Base-by-base conservation (phyloP, 2,797 vertebrate species). In the Enteromius mattozi region DNA sequence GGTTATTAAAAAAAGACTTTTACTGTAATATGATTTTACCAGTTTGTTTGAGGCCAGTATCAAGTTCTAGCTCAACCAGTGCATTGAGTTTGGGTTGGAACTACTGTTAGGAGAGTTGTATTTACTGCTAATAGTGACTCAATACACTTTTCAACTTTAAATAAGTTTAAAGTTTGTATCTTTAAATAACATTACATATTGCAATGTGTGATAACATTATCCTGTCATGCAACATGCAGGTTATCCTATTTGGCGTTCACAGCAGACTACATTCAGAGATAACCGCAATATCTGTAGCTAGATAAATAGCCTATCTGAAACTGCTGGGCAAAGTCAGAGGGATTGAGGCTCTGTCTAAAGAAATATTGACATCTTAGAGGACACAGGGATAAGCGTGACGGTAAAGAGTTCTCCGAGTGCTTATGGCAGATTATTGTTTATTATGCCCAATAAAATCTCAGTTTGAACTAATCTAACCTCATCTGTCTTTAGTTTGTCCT, bases 311-410 rank as follows among this genome's bases (percentile, higher is more conserved):
- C 24, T 42, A 82, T 78, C 45, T 81, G 35, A 75, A 78, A 63
- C 76, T 47, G 78, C 75, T 81, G 66, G 21, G 40, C n/a, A 74
- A 79, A 45, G 40, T 77, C 47, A 82, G 37, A 65, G 49, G 74
- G 75, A 13, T 17, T 21, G 24, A n/a, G 24, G 30, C 68, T 47
- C 27, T 66, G 35, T 14, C 30, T 68, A 51, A 85, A 85, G 80
- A 82, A 85, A 78, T 75, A 85, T 80, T 85, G 76, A 84, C 76
- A 49, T 79, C 40, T 84, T 71, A 78, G 66, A 40, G 77, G 30
- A 66, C 63, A 59, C 81, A 63, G 56, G 7, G 82, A 66, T 80
- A 40, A 86, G 77, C 66, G 77, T 66, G 42, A 33, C 9, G 76
- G n/a, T 42, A 17, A 78, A 63, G 56, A 63, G n/a, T 42, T 63